Evolutionary conservation across 2,113 vertebrate genomes (phyloP), one percentile per base, ranked within the genome.

Genomic region (Psophia crepitans): DNA sequence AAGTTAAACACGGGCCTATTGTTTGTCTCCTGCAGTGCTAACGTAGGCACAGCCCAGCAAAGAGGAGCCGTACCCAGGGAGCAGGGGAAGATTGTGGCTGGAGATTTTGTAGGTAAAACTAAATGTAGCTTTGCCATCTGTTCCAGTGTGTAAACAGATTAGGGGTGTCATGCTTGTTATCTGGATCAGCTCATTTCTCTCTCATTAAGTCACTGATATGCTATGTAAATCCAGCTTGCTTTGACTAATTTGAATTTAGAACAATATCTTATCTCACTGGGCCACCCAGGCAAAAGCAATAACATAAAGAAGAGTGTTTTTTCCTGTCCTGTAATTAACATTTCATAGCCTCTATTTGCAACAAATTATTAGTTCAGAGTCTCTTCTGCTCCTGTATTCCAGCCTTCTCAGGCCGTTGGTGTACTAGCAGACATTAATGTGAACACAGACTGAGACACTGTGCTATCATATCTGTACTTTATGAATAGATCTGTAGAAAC

Each of bases 161-260:
- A 90, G 8, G 3, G 10, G 30, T 90, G 96, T 89, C 79, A 84
- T 68, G 86, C 39, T 83, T 89, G 84, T 92, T 95, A 90, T 94
- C 56, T 79, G 83, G 18, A 94, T 89, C 56, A 89, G 76, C 48
- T 97, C 53, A 94, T 94, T 97, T 95, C 60, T 89, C 17, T 57
- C 51, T 24, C 69, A 82, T 95, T 89, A 93, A 94, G n/a, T 37
- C 82, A 77, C 44, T 51, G 69, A 90, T 78, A 76, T 32, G 32
- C 37, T 91, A n/a, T 78, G 80, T 65, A 96, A 97, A 95, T 84
- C 22, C 83, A 84, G 27, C 24, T 87, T 90, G 44, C 48, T 92
- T 69, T 46, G 39, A 84, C 27, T 73, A 81, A 86, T 95, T 84
- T 89, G 79, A 81, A 97, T 88, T 93, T 86, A 76, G 79, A 90